Base-by-base conservation (phyloP, 2,797 vertebrate genomes). In the Bovichtus variegatus region DNA sequence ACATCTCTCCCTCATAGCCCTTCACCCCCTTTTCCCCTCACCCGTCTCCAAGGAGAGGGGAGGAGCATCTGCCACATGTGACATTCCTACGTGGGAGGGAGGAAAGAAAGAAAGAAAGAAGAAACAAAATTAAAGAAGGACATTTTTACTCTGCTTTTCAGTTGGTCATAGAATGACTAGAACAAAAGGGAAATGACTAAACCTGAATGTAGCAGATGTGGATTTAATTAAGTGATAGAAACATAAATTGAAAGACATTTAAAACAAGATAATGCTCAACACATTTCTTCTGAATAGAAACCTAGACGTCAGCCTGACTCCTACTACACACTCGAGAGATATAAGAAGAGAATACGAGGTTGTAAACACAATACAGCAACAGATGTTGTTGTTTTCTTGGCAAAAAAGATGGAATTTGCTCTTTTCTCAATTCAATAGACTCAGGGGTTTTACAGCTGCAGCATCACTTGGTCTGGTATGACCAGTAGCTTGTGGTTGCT, bases 21-120 rank as follows among this genome's bases (percentile, higher is more conserved):
- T 90, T 88, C 89, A 92, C 90, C 90, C 90, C 89, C 85, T 89
- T 85, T 86, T 80, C 86, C 89, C 84, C 82, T 88, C 83, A 81
- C 74, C 87, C 86, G 43, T 81, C 84, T 76, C 74, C 71, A 36
- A 75, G 78, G 66, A 18, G 61, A 87, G 84, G 83, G 91, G 93
- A 75, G 92, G 93, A 90, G 91, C 86, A n/a, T 90, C 81, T 74
- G 55, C 68, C 85, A 81, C 87, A 78, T 79, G 81, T 59, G 80
- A 91, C 92, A 93, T 92, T 92, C 90, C 87, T 85, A 3, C n/a
- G 10, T 47, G 41, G 41, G 57, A 79, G 67, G 46, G 21, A 70
- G 40, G 21, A 66, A 61, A 44, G 23, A 15, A 47, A 71, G 54
- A 57, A 58, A 47, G 57, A 29, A 46, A 59, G 27, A 67, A 41